Evolutionary conservation across 2,888 invertebrate genomes (phyloP).

Genomic region (Vandiemenella viatica): DNA sequence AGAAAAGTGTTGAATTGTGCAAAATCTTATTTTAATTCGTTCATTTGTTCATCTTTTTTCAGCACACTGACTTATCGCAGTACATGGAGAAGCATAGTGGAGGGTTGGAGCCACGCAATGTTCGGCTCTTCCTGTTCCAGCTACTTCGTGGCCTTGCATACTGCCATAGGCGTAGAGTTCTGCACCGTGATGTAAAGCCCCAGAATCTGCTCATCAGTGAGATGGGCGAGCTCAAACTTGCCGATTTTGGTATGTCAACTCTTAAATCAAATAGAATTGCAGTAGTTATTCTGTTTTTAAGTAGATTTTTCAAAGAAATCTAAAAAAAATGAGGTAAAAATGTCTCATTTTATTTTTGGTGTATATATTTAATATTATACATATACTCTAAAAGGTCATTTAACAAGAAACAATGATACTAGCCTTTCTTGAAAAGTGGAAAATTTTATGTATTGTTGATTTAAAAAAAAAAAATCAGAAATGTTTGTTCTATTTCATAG

Average conservation of each 20-base stretch:
- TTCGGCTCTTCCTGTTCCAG: conserved; percentile 92
- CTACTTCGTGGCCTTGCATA: conserved; percentile 87
- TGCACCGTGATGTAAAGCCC: conserved; percentile 95
- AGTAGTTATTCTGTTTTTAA: background rate
- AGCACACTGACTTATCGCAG: conserved; percentile 94
- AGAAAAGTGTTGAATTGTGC: no score
- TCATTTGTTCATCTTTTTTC: no score
- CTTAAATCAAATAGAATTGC: background rate
- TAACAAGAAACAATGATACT: no score
- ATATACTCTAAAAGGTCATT: no score
- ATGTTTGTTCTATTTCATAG: no score
- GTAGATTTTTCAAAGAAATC: background rate
- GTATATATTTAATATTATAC: no score
- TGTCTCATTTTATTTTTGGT: background rate
- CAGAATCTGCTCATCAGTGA: conserved; percentile 96
- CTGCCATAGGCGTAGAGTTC: conserved; percentile 89
- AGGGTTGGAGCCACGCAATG: conserved; percentile 75
- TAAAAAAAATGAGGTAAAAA: background rate
- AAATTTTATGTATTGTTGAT: no score
- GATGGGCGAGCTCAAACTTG: conserved; percentile 91
- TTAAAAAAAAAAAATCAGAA: no score
- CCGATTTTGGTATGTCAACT: conserved; percentile 76
- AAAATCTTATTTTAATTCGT: no score
- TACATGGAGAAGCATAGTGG: conserved; percentile 94
- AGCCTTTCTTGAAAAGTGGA: no score